phyloP scores from a whole-genome alignment of 1,140 invertebrate genomes.

The Drosophila ogumai region DNA sequence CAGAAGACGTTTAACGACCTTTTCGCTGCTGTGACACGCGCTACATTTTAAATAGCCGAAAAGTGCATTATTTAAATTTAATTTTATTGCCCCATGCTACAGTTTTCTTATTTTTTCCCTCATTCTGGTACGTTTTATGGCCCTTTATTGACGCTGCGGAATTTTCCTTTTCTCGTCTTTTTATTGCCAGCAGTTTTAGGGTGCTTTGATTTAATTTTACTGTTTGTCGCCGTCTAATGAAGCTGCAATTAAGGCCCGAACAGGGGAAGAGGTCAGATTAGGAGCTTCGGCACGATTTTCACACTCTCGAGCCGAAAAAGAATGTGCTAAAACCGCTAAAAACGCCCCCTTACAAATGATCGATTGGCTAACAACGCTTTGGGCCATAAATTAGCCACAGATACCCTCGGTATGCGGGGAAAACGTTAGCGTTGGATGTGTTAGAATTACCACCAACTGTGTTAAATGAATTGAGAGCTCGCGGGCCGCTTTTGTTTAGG shows the following conservation, averaged over 20 bases:
- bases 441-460: slow-evolving; percentile 78
- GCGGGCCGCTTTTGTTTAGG: slow-evolving; percentile 45
- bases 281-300: slow-evolving; percentile 37
- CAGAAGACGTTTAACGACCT: slow-evolving; percentile 39
- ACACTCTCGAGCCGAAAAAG: slow-evolving; percentile 29
- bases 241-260: slow-evolving; percentile 32
- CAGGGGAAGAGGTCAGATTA: slow-evolving; percentile 3
- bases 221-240: slow-evolving; percentile 50
- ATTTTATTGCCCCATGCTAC: slow-evolving; percentile 58
- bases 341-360: slow-evolving; percentile 57
- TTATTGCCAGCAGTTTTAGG: slow-evolving; percentile 41
- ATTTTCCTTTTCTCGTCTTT: slow-evolving; percentile 47
- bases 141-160: slow-evolving; percentile 62
- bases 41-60: slow-evolving; percentile 65
- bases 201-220: slow-evolving; percentile 69
- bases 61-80: slow-evolving; percentile 66
- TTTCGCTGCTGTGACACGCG: slow-evolving; percentile 70
- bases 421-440: slow-evolving; percentile 33
- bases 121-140: slow-evolving; percentile 62
- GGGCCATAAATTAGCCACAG: slow-evolving; percentile 41
- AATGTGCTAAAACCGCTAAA: slow-evolving; percentile 44
- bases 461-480: slow-evolving; percentile 74
- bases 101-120: slow-evolving; percentile 55
- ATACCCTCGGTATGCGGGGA: slow-evolving; percentile 3
- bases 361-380: slow-evolving; percentile 49